Evolutionary conservation across 2,888 invertebrate species (phyloP), one percentile per base, ranked within the genome.

Genomic region (Melinaea menophilus): DNA sequence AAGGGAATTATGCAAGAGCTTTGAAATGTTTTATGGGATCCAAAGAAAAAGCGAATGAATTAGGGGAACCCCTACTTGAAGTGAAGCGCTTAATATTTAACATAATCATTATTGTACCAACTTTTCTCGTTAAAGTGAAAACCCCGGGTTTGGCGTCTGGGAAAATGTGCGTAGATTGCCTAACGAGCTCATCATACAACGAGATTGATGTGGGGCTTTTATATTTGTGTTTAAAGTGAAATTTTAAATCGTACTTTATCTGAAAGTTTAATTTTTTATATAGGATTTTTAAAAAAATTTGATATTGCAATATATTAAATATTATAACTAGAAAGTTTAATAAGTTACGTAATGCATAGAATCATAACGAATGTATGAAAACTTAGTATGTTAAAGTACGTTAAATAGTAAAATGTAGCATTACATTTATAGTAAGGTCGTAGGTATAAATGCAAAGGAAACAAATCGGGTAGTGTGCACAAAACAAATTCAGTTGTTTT

Each of bases 11-110:
- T 79, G 78, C 76, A 82, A 70, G 71, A 72, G 71, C 73, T 70
- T 67, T 69, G 76, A 77, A 82, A 80, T 79, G 75, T 79, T 81
- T 82, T 77, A 82, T 78, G 79, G 79, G 57, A 72, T 70, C 69
- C 71, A 65, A 73, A 78, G 77, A 78, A 79, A 78, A 80, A 79
- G 72, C 57, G 55, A 47, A 55, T 9, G 31, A 31, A 54, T 35
- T 34, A 34, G 34, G 13, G 55, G 51, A 31, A 56, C 58, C 58
- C 58, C 45, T 46, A 61, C 61, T 61, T 56, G 48, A 56, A 59
- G 51, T 54, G 45, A 51, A 61, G 59, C 61, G 64, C 45, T 41
- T 58, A 59, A 63, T 65, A 60, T 65, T 65, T 61, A 65, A 63
- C 57, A 63, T 65, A 62, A 67, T 65, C 65, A 60, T 67, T 61